Evolutionary conservation across 1,140 invertebrate genomes (phyloP).

Genomic region (Nymphalis io): DNA sequence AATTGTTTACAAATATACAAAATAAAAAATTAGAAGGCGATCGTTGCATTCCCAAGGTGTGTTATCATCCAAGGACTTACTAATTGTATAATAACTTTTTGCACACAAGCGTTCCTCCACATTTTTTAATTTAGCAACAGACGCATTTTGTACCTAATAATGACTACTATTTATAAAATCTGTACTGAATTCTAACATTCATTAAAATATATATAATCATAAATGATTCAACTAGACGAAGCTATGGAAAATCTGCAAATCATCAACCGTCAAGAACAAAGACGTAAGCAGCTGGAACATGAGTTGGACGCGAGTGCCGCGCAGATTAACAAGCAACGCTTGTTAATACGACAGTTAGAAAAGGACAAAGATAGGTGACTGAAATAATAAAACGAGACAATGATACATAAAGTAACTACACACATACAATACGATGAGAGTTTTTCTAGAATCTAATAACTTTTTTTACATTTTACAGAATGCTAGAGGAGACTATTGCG

Average conservation of each 20-base stretch:
- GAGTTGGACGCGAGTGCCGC: slow-evolving; percentile 61
- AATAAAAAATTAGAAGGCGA: too few relatives aligned
- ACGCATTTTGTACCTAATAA: too few relatives aligned
- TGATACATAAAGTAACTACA: too few relatives aligned
- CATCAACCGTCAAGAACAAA: slow-evolving; percentile 64
- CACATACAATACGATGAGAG: not conserved
- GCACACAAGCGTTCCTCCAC: too few relatives aligned
- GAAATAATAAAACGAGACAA: not conserved
- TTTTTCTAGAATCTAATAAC: slow-evolving; percentile 1
- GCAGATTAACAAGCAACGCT: slow-evolving; percentile 66
- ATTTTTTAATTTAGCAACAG: too few relatives aligned
- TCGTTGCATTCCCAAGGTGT: too few relatives aligned
- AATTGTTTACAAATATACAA: too few relatives aligned
- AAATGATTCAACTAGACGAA: slow-evolving; percentile 48
- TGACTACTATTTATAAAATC: too few relatives aligned
- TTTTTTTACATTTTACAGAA: slow-evolving; percentile 43
- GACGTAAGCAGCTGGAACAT: slow-evolving; percentile 69
- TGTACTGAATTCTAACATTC: too few relatives aligned
- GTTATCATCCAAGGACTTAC: too few relatives aligned
- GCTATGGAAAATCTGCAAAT: slow-evolving; percentile 68
- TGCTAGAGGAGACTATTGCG: slow-evolving; percentile 68
- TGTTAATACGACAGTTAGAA: slow-evolving; percentile 63
- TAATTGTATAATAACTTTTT: too few relatives aligned
- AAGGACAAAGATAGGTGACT: slow-evolving; percentile 75
- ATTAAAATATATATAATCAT: not conserved